phyloP scores from a whole-genome alignment of 2,888 invertebrate species.

The Oxystoma pomonae region DNA sequence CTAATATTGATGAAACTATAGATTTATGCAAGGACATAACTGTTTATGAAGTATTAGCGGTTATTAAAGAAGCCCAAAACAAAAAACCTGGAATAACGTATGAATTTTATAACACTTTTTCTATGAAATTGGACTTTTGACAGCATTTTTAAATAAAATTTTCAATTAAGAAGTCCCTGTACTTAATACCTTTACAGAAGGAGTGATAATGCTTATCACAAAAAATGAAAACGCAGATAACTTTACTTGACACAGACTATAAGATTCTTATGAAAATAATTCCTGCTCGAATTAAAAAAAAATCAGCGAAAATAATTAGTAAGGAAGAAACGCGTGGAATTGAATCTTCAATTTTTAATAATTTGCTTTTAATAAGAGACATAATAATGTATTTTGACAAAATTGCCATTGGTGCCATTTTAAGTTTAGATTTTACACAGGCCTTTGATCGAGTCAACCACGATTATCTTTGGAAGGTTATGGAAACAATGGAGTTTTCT shows the following conservation, averaged over 20 bases:
- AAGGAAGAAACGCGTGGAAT: neutral
- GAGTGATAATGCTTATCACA: neutral
- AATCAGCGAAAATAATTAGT: neutral
- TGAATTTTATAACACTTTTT: neutral
- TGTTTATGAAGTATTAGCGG: too few relatives aligned
- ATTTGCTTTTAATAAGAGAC: neutral
- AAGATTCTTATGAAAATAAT: neutral
- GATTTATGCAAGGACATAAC: too few relatives aligned
- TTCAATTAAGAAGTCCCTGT: too few relatives aligned
- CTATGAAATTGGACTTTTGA: neutral
- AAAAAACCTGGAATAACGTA: neutral
- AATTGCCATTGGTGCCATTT: too few relatives aligned
- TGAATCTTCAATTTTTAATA: neutral
- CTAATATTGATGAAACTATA: too few relatives aligned
- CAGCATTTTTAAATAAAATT: neutral
- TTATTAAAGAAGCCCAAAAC: too few relatives aligned
- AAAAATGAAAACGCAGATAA: neutral
- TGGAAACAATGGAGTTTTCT: neutral
- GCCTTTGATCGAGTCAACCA: neutral
- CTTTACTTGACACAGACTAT: neutral
- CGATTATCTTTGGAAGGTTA: neutral
- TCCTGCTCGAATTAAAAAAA: neutral
- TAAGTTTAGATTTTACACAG: neutral
- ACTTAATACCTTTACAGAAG: neutral
- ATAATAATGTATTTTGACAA: too few relatives aligned